Percentiles rank a stretch among this genome's conserved stretches.
These are phyloP conservation scores for Lepus timidus DNA, from an alignment of 2,113 vertebrate genomes.

Conservation along the genomic window DNA sequence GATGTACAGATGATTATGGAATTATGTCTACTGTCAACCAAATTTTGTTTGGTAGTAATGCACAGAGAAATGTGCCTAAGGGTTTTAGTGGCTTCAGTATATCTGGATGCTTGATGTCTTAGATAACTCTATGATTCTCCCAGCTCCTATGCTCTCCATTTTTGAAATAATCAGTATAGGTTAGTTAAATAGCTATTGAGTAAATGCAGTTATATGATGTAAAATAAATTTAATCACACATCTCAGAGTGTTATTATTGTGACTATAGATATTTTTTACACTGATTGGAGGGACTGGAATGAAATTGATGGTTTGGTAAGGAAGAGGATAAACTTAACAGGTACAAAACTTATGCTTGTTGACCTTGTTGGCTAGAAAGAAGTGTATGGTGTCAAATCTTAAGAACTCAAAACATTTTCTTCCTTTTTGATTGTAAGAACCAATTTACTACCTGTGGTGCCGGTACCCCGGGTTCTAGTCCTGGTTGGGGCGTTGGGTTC, in stretches of 20 bases:
- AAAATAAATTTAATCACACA: background rate
- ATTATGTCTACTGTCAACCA: background rate
- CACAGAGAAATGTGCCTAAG: background rate
- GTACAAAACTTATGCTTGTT: background rate
- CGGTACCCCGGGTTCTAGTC: too few species aligned
- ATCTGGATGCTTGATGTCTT: background rate
- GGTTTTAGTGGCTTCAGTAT: background rate
- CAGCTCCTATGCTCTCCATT: background rate
- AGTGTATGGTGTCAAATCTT: background rate
- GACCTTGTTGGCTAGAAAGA: background rate
- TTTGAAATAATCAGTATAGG: constrained; percentile 20
- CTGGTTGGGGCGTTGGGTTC: too few species aligned
- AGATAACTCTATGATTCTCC: background rate
- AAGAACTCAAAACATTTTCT: background rate
- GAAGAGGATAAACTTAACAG: background rate
- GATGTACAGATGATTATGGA: background rate
- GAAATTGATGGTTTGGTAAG: background rate
- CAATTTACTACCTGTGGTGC: too few species aligned
- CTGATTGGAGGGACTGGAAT: background rate
- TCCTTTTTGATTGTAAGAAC: too few species aligned
- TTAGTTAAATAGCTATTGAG: background rate
- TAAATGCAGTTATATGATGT: background rate
- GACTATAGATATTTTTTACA: background rate
- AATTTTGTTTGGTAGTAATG: background rate
- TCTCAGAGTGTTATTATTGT: background rate